Evolutionary conservation across 2,113 vertebrate species (phyloP).

Genomic region (Willisornis vidua): DNA sequence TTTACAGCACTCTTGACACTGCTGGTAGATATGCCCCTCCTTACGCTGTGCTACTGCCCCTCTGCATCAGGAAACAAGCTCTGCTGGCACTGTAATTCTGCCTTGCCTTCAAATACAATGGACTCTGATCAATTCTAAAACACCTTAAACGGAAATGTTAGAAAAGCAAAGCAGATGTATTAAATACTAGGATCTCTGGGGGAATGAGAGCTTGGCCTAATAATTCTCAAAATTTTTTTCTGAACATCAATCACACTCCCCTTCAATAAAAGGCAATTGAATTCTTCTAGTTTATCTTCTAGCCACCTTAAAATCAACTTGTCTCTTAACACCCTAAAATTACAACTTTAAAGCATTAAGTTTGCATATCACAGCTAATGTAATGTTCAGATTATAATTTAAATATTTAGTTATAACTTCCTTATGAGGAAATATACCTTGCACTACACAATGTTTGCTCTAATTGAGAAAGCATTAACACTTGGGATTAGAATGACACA

Average conservation of each 20-base stretch:
- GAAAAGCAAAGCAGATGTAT: background rate
- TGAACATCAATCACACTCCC: background rate
- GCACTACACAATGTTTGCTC: background rate
- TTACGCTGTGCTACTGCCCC: background rate
- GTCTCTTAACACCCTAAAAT: background rate
- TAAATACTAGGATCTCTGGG: background rate
- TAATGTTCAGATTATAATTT: background rate
- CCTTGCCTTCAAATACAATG: background rate
- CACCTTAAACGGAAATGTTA: background rate
- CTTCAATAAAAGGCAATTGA: background rate
- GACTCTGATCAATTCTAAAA: background rate
- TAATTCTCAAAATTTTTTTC: background rate
- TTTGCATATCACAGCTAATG: background rate
- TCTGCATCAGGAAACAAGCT: background rate
- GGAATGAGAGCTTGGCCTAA: background rate
- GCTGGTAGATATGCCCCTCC: background rate
- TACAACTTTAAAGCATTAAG: background rate
- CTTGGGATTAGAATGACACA: background rate
- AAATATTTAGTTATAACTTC: background rate
- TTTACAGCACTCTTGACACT: background rate
- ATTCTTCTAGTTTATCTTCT: background rate
- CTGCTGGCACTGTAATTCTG: background rate
- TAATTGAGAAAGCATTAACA: background rate
- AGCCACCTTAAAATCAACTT: background rate
- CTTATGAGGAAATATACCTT: background rate